A percentile compares a stretch with the other conserved stretches of the same genome.
Conservation (phyloP, 1,140 invertebrate species). For the Achatina immaculata region DNA sequence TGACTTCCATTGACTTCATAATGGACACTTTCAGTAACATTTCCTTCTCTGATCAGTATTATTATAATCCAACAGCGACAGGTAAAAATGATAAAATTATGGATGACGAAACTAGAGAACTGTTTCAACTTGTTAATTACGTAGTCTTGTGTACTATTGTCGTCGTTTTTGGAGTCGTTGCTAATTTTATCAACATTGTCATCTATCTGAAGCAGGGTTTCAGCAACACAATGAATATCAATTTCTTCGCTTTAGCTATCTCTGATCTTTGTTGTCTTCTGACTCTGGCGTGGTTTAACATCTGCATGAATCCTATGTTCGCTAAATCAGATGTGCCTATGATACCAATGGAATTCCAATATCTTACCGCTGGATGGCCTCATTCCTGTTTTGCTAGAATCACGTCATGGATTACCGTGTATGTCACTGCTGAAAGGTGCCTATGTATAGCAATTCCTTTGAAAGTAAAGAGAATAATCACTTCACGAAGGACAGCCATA, state of each 20-base stretch:
- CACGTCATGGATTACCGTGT: constrained; percentile 1
- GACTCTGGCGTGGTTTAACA: constrained; percentile 3
- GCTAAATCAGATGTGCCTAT: neutral
- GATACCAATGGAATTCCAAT: no score
- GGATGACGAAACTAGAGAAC: no score
- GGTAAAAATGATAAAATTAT: no score
- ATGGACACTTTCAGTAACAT: no score
- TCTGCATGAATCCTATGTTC: constrained; percentile 7
- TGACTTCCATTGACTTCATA: no score
- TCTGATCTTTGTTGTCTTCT: neutral
- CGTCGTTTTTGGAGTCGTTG: neutral
- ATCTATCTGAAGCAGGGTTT: neutral
- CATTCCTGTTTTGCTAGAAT: constrained; percentile 1
- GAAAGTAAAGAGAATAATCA: constrained; percentile 4
- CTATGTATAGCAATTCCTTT: neutral
- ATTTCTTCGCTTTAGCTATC: neutral
- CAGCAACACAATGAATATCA: neutral
- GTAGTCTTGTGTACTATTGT: neutral
- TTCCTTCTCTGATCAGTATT: no score
- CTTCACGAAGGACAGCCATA: neutral
- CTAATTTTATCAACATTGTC: constrained; percentile 1
- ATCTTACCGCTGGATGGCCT: neutral
- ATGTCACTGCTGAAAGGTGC: neutral
- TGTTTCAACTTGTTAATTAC: no score
- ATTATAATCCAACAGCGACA: no score